Evolutionary conservation across 1,140 invertebrate genomes (phyloP), one percentile per base, ranked within the genome.

Genomic region (Neodiprion virginianus): DNA sequence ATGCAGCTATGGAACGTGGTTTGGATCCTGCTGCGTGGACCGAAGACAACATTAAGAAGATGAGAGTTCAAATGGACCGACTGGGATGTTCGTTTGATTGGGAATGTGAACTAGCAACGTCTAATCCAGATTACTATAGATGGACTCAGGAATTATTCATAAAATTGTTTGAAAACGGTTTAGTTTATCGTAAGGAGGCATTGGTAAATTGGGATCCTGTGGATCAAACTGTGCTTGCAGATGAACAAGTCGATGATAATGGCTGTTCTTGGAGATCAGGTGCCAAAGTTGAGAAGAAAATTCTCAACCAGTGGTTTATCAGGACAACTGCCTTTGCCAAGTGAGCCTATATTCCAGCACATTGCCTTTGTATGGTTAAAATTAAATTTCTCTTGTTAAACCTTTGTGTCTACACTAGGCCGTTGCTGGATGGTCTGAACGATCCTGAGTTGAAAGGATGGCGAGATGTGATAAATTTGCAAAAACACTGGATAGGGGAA

Each of bases 171-270:
- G 92, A 98, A 82, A 90, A 92, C 67, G 96, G 95, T 17, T 89
- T 99, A 48, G 93, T 93, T 14, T 99, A 99, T 88, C 94, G 95
- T 84, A 96, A 94, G 87, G 91, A 96, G 88, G 93, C 96, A 17
- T 89, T 94, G 77, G 98, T 99, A 0, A 99, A 99, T 89, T 99
- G 98, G 98, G 99, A 99, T 92, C 99, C 99, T 0, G 90, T 99
- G 1, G 99, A 99, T 89, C 87, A 96, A 86, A 99, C 99, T 12
- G 99, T 99, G 7, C 86, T 99, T 73, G 99, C 99, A 17, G 95
- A 99, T 90, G 99, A 99, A 87, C 99, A 99, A 92, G 96, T 99
- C 47, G 97, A 98, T 90, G 92, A 93, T 67, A 92, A 96, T 85
- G 96, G 97, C 23, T 91, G 90, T 78, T 98, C 97, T 0, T 99